phyloP scores from a whole-genome alignment of 2,888 invertebrate species.

The Brenthis daphne region DNA sequence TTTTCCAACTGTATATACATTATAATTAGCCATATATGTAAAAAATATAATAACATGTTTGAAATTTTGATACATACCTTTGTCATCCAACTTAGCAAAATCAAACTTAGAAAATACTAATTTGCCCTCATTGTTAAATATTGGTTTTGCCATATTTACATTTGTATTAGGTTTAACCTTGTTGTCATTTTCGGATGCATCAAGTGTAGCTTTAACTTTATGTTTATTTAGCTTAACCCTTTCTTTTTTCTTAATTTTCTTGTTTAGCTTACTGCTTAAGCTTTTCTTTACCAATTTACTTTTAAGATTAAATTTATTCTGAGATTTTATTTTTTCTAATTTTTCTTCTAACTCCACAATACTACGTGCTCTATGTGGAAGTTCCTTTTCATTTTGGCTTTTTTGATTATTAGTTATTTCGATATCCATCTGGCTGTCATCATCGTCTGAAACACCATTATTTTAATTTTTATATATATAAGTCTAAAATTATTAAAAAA shows the following conservation, averaged over 20 bases:
- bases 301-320: conserved; percentile 84
- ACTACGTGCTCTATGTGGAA: conserved; percentile 80
- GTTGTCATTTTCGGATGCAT: conserved; percentile 36
- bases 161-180: conserved; percentile 57
- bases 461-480: background rate
- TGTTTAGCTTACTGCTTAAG: conserved; percentile 85
- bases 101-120: conserved; percentile 96
- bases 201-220: conserved; percentile 49
- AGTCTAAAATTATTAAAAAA: background rate
- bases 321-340: conserved; percentile 83
- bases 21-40: too few relatives aligned
- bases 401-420: conserved; percentile 58
- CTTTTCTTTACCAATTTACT: conserved; percentile 86
- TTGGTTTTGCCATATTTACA: conserved; percentile 83
- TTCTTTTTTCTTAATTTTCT: conserved; percentile 84
- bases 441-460: conserved; percentile 56
- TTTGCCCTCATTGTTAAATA: conserved; percentile 92
- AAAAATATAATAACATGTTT: background rate
- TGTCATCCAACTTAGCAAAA: conserved; percentile 87
- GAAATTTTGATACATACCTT: conserved; percentile 63
- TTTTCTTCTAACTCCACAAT: conserved; percentile 85
- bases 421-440: conserved; percentile 65
- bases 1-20: too few relatives aligned
- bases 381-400: conserved; percentile 53
- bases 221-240: conserved; percentile 55